phyloP scores from a whole-genome alignment of 2,113 vertebrate genomes.

The Sinocyclocheilus grahami region DNA sequence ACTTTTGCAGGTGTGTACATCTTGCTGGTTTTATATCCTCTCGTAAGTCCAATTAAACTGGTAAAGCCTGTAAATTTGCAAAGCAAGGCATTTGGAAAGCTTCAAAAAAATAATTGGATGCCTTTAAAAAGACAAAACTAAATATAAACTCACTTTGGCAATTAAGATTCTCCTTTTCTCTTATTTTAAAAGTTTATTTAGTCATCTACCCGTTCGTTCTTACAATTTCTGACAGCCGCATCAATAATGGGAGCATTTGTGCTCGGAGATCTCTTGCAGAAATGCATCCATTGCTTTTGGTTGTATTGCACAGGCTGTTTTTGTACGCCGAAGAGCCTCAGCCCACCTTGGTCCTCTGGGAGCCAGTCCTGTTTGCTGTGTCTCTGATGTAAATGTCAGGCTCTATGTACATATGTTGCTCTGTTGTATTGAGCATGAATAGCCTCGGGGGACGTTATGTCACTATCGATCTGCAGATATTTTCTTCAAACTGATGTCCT shows the following conservation, averaged over 20 bases:
- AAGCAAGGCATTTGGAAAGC: conserved; percentile 27
- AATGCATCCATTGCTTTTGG: neutral
- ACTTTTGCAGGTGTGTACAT: neutral
- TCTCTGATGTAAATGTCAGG: conserved; percentile 60
- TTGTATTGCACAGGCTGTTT: neutral
- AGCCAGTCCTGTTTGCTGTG: conserved; percentile 52
- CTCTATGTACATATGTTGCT: conserved; percentile 42
- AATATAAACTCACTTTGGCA: conserved; percentile 19
- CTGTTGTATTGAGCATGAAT: conserved; percentile 55
- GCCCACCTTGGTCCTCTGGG: conserved; percentile 48
- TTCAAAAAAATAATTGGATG: conserved; percentile 20
- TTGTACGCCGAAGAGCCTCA: neutral
- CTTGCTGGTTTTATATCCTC: neutral
- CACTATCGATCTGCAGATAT: conserved; percentile 55
- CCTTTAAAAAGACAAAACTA: neutral
- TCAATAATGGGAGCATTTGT: conserved; percentile 7
- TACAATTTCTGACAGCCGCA: neutral
- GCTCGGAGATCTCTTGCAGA: neutral
- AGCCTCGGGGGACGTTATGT: conserved; percentile 54
- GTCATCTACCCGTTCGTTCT: neutral
- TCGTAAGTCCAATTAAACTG: conserved; percentile 18
- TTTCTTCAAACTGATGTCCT: conserved; percentile 47
- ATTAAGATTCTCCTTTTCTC: neutral
- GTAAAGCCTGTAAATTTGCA: neutral
- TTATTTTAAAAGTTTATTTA: neutral